Conservation (phyloP, 2,113 vertebrate genomes). For the Anguilla japonica region DNA sequence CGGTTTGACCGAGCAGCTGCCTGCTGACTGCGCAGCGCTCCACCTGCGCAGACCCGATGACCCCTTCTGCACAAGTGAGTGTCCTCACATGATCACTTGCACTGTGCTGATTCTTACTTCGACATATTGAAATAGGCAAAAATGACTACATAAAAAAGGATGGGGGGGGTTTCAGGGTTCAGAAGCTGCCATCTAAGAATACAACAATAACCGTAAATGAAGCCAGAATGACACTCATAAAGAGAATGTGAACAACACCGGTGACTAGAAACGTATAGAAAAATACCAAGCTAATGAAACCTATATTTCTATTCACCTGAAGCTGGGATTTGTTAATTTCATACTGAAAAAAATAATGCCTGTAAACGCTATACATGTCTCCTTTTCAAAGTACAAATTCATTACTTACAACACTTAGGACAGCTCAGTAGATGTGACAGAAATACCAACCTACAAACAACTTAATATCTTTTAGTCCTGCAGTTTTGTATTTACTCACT, state of each 20-base stretch:
- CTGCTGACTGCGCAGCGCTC: neutral
- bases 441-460: neutral
- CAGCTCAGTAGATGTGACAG: neutral
- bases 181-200: slow-evolving; percentile 40
- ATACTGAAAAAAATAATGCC: too few species aligned
- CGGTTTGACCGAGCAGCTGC: neutral
- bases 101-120: slow-evolving; percentile 42
- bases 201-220: slow-evolving; percentile 23
- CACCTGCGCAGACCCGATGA: neutral
- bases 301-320: too few species aligned
- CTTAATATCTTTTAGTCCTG: neutral
- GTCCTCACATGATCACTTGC: slow-evolving; percentile 17
- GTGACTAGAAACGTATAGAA: neutral
- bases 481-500: neutral
- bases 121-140: slow-evolving; percentile 15
- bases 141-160: slow-evolving; percentile 37
- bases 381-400: too few species aligned
- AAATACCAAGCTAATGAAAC: neutral
- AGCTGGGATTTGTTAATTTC: too few species aligned
- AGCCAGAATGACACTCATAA: slow-evolving; percentile 26
- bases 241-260: neutral
- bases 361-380: too few species aligned
- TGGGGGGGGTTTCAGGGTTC: neutral
- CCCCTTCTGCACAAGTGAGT: neutral
- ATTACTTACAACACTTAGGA: neutral